Conservation (phyloP, 2,797 vertebrate genomes). For the Lerista edwardsae region DNA sequence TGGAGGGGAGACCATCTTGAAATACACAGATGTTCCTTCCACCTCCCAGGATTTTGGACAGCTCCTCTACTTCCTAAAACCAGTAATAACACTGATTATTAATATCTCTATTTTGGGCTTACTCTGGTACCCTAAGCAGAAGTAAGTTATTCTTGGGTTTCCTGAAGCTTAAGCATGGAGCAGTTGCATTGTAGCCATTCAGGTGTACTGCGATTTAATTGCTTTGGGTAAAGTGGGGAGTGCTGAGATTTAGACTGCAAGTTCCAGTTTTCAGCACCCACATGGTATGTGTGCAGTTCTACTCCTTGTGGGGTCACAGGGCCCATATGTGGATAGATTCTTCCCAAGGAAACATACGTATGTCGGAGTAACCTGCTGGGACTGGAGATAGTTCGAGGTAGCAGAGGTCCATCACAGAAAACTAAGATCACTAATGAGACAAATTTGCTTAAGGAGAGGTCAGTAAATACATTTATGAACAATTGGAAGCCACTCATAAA, state of each 20-base stretch:
- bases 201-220: background rate
- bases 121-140: background rate
- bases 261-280: background rate
- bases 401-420: background rate
- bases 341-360: background rate
- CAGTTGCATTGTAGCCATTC: background rate
- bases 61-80: background rate
- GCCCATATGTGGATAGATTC: background rate
- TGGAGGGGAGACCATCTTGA: background rate
- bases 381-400: background rate
- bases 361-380: background rate
- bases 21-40: slow-evolving; percentile 3
- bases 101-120: background rate
- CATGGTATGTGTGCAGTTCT: background rate
- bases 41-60: background rate
- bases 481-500: too few relatives aligned
- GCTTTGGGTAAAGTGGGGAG: background rate
- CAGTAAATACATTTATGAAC: too few relatives aligned
- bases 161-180: too few relatives aligned
- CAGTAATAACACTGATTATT: background rate
- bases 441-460: too few relatives aligned
- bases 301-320: background rate
- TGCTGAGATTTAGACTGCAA: background rate
- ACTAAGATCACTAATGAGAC: too few relatives aligned
- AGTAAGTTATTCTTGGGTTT: background rate